A percentile compares a stretch with the other conserved stretches of the same genome.
These are phyloP conservation scores for Volucella inanis DNA, from an alignment of 2,888 invertebrate genomes.

Conservation along the genomic window DNA sequence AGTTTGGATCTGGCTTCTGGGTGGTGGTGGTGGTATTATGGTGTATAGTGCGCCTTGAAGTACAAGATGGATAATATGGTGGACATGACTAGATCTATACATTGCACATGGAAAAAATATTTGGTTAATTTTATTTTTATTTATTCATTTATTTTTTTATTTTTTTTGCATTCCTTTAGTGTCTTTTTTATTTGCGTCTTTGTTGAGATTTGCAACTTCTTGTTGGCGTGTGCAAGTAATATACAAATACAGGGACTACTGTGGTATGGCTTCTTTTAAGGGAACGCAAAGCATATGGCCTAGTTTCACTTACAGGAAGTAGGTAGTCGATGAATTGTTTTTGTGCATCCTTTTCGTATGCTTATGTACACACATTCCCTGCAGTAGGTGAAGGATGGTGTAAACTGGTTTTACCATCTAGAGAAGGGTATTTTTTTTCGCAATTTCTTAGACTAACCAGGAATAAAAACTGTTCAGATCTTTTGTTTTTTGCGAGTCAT, in stretches of 20 bases:
- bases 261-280: constrained; percentile 56
- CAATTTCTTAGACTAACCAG: too few relatives aligned
- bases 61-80: constrained; percentile 48
- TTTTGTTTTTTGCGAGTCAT: too few relatives aligned
- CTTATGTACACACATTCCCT: too few relatives aligned
- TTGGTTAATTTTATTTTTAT: constrained; percentile 26
- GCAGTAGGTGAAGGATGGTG: too few relatives aligned
- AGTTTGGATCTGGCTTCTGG: constrained; percentile 54
- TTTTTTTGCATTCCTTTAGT: constrained; percentile 2
- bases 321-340: neutral
- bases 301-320: constrained; percentile 67
- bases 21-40: constrained; percentile 50
- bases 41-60: constrained; percentile 33
- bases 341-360: too few relatives aligned
- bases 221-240: constrained; percentile 48
- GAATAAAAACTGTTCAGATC: too few relatives aligned
- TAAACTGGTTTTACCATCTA: too few relatives aligned
- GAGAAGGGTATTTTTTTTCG: too few relatives aligned
- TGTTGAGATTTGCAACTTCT: constrained; percentile 44
- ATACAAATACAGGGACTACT: constrained; percentile 1
- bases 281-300: constrained; percentile 58
- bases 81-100: constrained; percentile 44
- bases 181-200: neutral
- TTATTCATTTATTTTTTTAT: too few relatives aligned
- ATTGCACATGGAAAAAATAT: constrained; percentile 43